A percentile compares a stretch with the other conserved stretches of the same genome.
Evolutionary conservation across 2,888 invertebrate species (phyloP).

Genomic region (Orthosia gothica): DNA sequence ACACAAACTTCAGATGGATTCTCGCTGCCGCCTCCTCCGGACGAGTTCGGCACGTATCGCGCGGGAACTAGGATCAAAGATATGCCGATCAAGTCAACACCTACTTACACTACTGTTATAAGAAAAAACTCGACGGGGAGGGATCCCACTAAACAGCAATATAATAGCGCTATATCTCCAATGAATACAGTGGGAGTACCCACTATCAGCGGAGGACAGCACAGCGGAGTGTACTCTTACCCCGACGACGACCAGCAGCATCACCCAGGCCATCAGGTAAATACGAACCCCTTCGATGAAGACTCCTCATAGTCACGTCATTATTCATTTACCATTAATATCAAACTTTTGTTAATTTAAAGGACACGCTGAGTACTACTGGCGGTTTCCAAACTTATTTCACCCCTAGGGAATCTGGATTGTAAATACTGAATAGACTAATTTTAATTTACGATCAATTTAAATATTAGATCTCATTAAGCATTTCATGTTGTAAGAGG

Average conservation of each 20-base stretch:
- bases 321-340: slow-evolving; percentile 66
- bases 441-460: slow-evolving; percentile 59
- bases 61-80: slow-evolving; percentile 85
- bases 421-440: slow-evolving; percentile 70
- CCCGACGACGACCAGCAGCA: slow-evolving; percentile 80
- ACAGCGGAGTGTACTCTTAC: slow-evolving; percentile 82
- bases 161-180: slow-evolving; percentile 80
- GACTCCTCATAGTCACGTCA: slow-evolving; percentile 75
- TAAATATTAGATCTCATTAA: slow-evolving; percentile 75
- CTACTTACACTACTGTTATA: slow-evolving; percentile 83
- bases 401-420: slow-evolving; percentile 78
- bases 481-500: slow-evolving; percentile 61
- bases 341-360: slow-evolving; percentile 74
- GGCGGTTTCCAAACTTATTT: slow-evolving; percentile 75
- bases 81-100: slow-evolving; percentile 81
- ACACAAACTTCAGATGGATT: slow-evolving; percentile 88
- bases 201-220: slow-evolving; percentile 79
- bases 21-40: slow-evolving; percentile 88
- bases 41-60: slow-evolving; percentile 86
- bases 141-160: slow-evolving; percentile 77
- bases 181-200: slow-evolving; percentile 88
- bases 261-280: slow-evolving; percentile 80
- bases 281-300: slow-evolving; percentile 87
- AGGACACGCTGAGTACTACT: slow-evolving; percentile 74
- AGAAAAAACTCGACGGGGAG: slow-evolving; percentile 79